phyloP scores from a whole-genome alignment of 2,888 invertebrate genomes.

The Diabrotica balteata region DNA sequence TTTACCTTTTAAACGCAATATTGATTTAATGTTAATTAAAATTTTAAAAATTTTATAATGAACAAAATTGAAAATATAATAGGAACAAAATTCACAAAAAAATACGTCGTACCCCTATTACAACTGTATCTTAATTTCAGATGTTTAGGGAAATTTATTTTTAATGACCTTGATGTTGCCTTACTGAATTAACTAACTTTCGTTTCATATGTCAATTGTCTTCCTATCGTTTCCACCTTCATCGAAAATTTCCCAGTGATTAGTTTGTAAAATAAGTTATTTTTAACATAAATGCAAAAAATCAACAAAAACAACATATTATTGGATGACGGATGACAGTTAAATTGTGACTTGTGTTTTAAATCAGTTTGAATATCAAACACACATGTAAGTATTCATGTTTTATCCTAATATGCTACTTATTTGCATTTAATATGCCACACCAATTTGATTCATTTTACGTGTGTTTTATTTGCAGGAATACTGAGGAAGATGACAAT shows the following conservation, averaged over 20 bases:
- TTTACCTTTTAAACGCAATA: no score
- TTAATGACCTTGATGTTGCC: neutral
- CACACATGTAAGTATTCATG: constrained; percentile 35
- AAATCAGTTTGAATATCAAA: constrained; percentile 31
- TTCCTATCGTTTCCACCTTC: constrained; percentile 27
- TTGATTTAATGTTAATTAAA: no score
- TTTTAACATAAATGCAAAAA: constrained; percentile 11
- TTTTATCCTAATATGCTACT: constrained; percentile 20
- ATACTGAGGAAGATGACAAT: constrained; percentile 58
- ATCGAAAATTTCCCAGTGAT: constrained; percentile 19
- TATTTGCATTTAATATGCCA: constrained; percentile 16
- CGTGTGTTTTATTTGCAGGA: constrained; percentile 46
- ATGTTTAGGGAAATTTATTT: neutral
- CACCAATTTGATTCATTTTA: constrained; percentile 14
- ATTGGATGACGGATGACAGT: constrained; percentile 31
- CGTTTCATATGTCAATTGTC: constrained; percentile 22
- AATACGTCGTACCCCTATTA: neutral
- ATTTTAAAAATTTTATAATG: no score
- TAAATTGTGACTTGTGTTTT: constrained; percentile 31
- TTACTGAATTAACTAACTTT: neutral
- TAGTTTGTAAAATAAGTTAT: constrained; percentile 12
- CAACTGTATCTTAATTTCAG: no score
- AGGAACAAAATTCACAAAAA: neutral
- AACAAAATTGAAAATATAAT: no score
- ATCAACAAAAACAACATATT: constrained; percentile 14